These are phyloP conservation scores for Chrysolina haemoptera DNA, from an alignment of 2,888 invertebrate genomes.

Conservation along the genomic window DNA sequence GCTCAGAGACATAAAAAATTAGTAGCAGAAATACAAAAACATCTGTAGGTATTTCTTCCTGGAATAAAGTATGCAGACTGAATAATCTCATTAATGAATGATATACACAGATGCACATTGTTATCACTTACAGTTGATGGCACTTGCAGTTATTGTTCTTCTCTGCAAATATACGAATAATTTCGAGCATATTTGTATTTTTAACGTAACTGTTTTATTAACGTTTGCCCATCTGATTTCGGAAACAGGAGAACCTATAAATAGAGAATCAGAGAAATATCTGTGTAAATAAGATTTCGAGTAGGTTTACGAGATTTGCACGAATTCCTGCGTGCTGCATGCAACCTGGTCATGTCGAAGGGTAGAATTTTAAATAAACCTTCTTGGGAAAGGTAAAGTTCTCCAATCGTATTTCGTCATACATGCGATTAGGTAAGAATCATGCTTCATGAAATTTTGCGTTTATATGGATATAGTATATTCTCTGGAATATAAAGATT, in stretches of 20 bases:
- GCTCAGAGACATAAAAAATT: no score
- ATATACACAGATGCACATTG: no score
- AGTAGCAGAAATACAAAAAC: no score
- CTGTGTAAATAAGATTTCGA: background rate
- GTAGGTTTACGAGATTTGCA: constrained; percentile 35
- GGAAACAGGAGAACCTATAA: background rate
- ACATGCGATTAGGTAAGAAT: constrained; percentile 21
- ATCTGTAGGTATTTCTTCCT: no score
- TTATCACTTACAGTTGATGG: no score
- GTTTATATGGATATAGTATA: constrained; percentile 10
- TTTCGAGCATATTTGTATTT: no score
- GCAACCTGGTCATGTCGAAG: constrained; percentile 39
- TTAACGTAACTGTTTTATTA: no score
- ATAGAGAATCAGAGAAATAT: background rate
- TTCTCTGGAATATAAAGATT: constrained; percentile 13
- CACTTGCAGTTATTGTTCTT: no score
- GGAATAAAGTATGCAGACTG: no score
- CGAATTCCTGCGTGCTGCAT: constrained; percentile 43
- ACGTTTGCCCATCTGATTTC: no score
- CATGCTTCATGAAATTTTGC: constrained; percentile 2
- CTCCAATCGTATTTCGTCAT: constrained; percentile 46
- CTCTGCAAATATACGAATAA: no score
- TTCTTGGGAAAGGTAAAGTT: constrained; percentile 44
- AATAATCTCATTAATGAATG: no score
- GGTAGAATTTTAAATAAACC: constrained; percentile 42